Base-by-base conservation (phyloP, 2,888 invertebrate species). In the Amphipyra tragopoginis region DNA sequence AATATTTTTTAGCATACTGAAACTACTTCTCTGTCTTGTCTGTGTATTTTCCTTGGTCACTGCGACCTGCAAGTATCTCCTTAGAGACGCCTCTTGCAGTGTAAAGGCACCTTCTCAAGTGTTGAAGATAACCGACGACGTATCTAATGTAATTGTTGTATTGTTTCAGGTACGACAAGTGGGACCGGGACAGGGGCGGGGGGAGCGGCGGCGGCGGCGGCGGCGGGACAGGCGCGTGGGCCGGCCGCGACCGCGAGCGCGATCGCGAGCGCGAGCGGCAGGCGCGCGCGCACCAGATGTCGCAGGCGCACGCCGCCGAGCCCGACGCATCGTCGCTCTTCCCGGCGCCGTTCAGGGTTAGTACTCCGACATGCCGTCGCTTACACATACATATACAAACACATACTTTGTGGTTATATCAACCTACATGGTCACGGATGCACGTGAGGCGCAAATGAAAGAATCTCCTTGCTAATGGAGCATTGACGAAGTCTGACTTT, bases 211-310 rank as follows among this genome's bases (percentile, higher is more conserved):
- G 86, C 78, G 86, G 86, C 78, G 86, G 85, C 72, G 86, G 88
- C 80, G 84, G 82, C 69, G 72, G 74, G 73, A 80, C 86, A 80
- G 83, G 82, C 82, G 79, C 89, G 82, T 85, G 90, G 87, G 81
- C 85, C 61, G 86, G 85, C 77, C 92, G 92, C 83, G 97, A 97
- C 91, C 96, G 97, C 93, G 97, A 97, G 93, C 96, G 97, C 89
- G 96, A 97, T 91, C 96, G 97, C 81, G 97, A 97, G 95, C 96
- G 96, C 95, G 97, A 97, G 93, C 96, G 97, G 85, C 96, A 96
- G 93, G 96, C 96, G 93, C 96, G 97, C 90, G 97, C 96, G 89
- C 96, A 96, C 94, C 96, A 97, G 95, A 96, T 96, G 95, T 96
- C 96, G 86, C 89, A 92, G 90, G 96, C 95, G 92, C 95, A 95